Conservation (phyloP, 2,113 vertebrate genomes). For the Tragulus kanchil region DNA sequence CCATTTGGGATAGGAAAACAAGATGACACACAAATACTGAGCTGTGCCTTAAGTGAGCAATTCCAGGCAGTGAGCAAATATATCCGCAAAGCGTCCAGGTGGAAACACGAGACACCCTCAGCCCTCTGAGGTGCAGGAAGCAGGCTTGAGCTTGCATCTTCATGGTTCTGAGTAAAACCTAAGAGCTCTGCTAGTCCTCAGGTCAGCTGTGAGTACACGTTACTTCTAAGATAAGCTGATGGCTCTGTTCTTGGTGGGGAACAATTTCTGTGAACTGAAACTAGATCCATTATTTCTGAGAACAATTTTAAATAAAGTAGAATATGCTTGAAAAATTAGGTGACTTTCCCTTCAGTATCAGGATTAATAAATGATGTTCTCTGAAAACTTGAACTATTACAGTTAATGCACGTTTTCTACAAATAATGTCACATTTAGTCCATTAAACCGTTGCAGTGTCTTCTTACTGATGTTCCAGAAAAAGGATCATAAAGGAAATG, state of each 20-base stretch:
- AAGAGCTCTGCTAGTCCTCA: background rate
- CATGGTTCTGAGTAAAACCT: background rate
- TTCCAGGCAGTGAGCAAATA: accelerated
- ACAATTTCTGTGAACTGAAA: background rate
- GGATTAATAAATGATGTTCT: background rate
- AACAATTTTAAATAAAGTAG: background rate
- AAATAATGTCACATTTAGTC: background rate
- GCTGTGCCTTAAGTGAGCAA: background rate
- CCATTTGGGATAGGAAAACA: background rate
- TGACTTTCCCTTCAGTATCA: background rate
- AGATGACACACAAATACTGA: background rate
- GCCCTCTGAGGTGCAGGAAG: background rate
- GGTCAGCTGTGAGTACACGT: accelerated
- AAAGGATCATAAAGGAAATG: background rate
- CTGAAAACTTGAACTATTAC: background rate
- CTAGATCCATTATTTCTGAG: background rate
- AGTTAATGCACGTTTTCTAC: background rate
- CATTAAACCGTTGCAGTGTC: background rate
- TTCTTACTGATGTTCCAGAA: background rate
- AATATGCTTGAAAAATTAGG: background rate
- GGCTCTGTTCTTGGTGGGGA: background rate
- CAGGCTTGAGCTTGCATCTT: background rate
- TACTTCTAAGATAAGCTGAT: background rate
- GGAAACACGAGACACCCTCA: accelerated
- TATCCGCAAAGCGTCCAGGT: accelerated